These are phyloP conservation scores for Sebastes hubbsi DNA, from an alignment of 2,797 vertebrate species.

Conservation along the genomic window DNA sequence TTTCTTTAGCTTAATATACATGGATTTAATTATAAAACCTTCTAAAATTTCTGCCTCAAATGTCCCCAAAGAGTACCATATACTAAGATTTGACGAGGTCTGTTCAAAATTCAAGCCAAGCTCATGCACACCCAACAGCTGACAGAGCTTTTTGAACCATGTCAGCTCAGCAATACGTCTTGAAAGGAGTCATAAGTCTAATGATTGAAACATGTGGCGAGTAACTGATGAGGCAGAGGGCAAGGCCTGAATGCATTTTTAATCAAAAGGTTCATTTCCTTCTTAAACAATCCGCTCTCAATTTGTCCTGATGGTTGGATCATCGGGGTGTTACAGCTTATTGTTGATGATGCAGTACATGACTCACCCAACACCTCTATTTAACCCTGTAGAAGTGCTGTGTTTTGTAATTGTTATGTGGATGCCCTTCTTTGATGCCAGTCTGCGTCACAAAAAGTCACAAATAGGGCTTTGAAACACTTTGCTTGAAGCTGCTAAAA, in stretches of 20 bases:
- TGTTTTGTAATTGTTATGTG: background rate
- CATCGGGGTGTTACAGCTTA: background rate
- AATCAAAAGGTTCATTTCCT: conserved; percentile 44
- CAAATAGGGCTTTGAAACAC: background rate
- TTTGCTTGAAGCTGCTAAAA: background rate
- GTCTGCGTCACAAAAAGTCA: background rate
- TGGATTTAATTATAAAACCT: background rate
- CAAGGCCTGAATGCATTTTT: conserved; percentile 38
- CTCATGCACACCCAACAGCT: background rate
- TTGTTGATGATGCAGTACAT: background rate
- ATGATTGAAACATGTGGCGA: background rate
- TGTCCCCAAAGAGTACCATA: background rate
- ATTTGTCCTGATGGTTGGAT: background rate
- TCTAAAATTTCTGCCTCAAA: background rate
- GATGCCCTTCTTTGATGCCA: background rate
- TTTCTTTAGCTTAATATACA: background rate
- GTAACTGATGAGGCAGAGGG: conserved; percentile 24
- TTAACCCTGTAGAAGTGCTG: background rate
- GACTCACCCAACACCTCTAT: background rate
- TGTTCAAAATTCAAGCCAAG: conserved; percentile 3
- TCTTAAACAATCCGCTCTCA: conserved; percentile 19
- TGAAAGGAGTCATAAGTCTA: background rate
- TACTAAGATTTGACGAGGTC: background rate
- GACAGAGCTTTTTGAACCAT: conserved; percentile 10
- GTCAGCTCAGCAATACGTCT: conserved; percentile 11